These are phyloP conservation scores for Drosophila setosimentum DNA, from an alignment of 2,888 invertebrate species.

Conservation along the genomic window DNA sequence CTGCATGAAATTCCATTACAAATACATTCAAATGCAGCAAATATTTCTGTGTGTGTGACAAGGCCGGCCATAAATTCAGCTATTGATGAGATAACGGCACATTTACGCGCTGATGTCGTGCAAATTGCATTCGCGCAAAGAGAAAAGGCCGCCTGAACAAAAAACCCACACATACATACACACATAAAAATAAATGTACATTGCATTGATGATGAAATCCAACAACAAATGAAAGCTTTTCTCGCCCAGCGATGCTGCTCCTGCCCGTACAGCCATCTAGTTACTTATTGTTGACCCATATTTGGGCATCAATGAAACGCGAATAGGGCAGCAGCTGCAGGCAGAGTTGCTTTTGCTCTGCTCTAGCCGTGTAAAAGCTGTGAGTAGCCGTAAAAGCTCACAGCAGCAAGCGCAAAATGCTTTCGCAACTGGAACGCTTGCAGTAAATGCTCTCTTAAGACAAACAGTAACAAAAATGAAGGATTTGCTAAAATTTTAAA, in stretches of 20 bases:
- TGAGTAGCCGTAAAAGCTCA: constrained; percentile 61
- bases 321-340: constrained; percentile 29
- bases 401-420: constrained; percentile 11
- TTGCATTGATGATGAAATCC: constrained; percentile 53
- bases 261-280: constrained; percentile 49
- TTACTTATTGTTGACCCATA: constrained; percentile 84
- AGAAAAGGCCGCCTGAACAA: constrained; percentile 37
- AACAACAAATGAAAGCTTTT: constrained; percentile 25
- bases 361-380: constrained; percentile 69
- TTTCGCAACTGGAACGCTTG: constrained; percentile 57
- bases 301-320: constrained; percentile 83
- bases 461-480: constrained; percentile 7
- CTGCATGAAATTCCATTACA: constrained; percentile 63
- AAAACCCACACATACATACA: constrained; percentile 41
- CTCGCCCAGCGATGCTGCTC: constrained; percentile 17
- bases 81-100: constrained; percentile 62
- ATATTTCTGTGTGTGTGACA: constrained; percentile 48
- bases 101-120: constrained; percentile 61
- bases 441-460: constrained; percentile 12
- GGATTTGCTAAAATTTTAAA: not conserved
- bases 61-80: constrained; percentile 64
- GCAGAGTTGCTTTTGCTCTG: constrained; percentile 9
- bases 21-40: constrained; percentile 42
- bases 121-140: constrained; percentile 55
- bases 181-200: constrained; percentile 14